A percentile compares a stretch with the other conserved stretches of the same genome.
These are phyloP conservation scores for Tylochromis polylepis DNA, from an alignment of 2,113 vertebrate genomes.

Conservation along the genomic window DNA sequence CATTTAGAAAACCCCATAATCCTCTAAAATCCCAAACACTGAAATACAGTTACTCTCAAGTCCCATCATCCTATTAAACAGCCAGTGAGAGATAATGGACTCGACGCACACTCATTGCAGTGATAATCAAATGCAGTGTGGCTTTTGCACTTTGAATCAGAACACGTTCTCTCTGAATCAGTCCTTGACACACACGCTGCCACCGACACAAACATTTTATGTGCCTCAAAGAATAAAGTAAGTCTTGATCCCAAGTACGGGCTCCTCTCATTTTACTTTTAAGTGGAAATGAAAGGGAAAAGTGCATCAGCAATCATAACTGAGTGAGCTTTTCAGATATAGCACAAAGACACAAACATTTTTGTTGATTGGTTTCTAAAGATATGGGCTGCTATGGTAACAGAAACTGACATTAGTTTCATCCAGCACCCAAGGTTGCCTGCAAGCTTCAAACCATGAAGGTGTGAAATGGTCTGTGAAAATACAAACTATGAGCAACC, in stretches of 20 bases:
- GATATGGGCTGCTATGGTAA: conserved; percentile 32
- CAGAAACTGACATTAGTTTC: background rate
- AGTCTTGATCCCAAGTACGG: background rate
- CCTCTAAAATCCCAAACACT: background rate
- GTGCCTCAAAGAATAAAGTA: background rate
- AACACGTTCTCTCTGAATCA: background rate
- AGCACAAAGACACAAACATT: background rate
- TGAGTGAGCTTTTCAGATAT: background rate
- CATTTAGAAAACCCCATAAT: background rate
- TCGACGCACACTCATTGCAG: background rate
- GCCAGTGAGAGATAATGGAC: background rate
- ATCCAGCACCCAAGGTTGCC: background rate
- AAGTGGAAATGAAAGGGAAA: background rate
- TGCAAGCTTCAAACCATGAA: background rate
- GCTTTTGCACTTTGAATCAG: conserved; percentile 3
- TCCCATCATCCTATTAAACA: background rate
- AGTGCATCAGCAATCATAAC: background rate
- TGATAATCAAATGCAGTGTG: conserved; percentile 18
- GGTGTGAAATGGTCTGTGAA: background rate
- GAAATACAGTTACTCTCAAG: conserved; percentile 26
- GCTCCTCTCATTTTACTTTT: background rate
- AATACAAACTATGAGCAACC: background rate
- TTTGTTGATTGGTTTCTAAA: conserved; percentile 2
- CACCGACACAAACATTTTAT: background rate
- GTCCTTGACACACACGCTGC: background rate